Evolutionary conservation across 1,140 invertebrate species (phyloP).

Genomic region (Laupala kohalensis): DNA sequence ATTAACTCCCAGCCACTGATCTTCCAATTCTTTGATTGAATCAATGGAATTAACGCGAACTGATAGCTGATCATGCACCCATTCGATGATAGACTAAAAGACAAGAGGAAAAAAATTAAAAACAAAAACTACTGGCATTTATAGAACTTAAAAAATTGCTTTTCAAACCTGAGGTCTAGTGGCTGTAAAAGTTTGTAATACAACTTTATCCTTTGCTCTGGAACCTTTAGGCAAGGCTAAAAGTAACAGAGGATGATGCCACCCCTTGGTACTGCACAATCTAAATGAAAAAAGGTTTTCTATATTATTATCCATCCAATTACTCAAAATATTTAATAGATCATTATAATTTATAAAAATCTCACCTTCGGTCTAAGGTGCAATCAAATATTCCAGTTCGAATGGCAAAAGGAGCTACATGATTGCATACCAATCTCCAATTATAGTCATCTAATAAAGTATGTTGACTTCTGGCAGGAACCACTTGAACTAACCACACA

Average conservation of each 20-base stretch:
- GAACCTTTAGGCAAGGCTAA: constrained; percentile 35
- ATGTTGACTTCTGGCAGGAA: constrained; percentile 15
- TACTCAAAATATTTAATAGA: background rate
- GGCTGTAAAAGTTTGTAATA: constrained; percentile 28
- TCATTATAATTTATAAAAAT: too few species aligned
- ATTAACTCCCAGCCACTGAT: constrained; percentile 19
- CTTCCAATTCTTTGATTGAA: constrained; percentile 21
- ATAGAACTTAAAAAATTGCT: background rate
- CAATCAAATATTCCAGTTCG: constrained; percentile 36
- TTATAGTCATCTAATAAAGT: constrained; percentile 24
- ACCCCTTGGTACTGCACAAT: constrained; percentile 33
- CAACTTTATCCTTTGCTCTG: constrained; percentile 35
- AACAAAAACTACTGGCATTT: background rate
- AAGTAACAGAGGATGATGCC: constrained; percentile 31
- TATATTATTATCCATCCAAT: background rate
- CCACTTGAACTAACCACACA: constrained; percentile 38
- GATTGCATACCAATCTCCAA: constrained; percentile 30
- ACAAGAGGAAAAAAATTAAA: background rate
- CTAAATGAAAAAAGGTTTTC: constrained; percentile 25
- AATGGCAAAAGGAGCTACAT: constrained; percentile 34
- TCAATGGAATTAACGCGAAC: constrained; percentile 28
- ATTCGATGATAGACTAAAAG: constrained; percentile 26
- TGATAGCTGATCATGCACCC: constrained; percentile 33
- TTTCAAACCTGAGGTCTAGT: constrained; percentile 22
- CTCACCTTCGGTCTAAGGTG: constrained; percentile 29